phyloP scores from a whole-genome alignment of 2,888 invertebrate genomes.

The Plebejus argus region DNA sequence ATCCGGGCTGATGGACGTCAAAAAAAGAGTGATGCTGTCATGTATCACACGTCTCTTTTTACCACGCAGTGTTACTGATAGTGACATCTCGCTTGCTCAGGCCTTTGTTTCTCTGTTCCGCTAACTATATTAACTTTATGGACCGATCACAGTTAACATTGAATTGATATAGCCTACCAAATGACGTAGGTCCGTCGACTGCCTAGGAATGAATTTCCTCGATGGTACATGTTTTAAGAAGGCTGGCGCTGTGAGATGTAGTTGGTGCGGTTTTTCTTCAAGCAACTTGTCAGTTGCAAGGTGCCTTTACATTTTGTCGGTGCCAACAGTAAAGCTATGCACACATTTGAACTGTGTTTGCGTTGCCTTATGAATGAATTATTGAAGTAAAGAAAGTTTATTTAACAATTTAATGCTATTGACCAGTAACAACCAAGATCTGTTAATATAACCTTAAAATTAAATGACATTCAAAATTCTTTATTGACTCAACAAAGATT shows the following conservation, averaged over 20 bases:
- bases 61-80: too few relatives aligned
- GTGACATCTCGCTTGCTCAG: too few relatives aligned
- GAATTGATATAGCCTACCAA: too few relatives aligned
- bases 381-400: neutral
- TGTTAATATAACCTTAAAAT: neutral
- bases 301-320: slow-evolving; percentile 2
- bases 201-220: too few relatives aligned
- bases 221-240: neutral
- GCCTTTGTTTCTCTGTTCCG: too few relatives aligned
- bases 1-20: too few relatives aligned
- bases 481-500: slow-evolving; percentile 22
- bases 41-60: too few relatives aligned
- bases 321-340: neutral
- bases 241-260: neutral
- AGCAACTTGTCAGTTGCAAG: neutral
- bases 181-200: too few relatives aligned
- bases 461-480: neutral
- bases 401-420: neutral
- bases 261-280: neutral
- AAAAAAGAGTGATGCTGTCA: too few relatives aligned
- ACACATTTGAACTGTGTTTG: neutral
- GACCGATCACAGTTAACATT: too few relatives aligned
- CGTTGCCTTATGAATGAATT: neutral
- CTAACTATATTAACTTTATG: too few relatives aligned
- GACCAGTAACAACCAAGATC: neutral